Conservation (phyloP, 1,140 invertebrate genomes). For the Aphidius gifuensis region DNA sequence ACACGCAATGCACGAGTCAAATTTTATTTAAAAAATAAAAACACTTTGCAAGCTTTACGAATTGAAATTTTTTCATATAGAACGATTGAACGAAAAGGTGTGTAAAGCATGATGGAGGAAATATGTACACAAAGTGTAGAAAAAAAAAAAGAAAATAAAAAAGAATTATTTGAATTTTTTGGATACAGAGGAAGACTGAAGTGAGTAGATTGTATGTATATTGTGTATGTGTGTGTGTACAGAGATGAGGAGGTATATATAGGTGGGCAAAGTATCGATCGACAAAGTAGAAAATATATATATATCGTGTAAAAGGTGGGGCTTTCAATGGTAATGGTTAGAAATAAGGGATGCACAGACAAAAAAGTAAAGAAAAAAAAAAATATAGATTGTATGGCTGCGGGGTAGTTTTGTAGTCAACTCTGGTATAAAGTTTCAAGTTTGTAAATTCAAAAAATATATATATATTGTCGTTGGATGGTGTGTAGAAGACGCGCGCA, state of each 20-base stretch:
- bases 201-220: too few species aligned
- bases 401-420: too few species aligned
- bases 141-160: constrained; percentile 1
- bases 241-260: constrained; percentile 26
- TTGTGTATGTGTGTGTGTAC: constrained; percentile 6
- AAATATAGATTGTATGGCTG: neutral
- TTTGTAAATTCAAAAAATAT: too few species aligned
- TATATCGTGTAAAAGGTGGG: constrained; percentile 30
- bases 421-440: too few species aligned
- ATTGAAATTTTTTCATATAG: constrained; percentile 1
- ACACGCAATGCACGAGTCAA: neutral
- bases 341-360: constrained; percentile 20
- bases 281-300: constrained; percentile 19
- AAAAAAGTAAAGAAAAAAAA: constrained; percentile 1
- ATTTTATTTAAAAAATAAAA: neutral
- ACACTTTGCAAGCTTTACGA: neutral
- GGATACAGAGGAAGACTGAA: neutral
- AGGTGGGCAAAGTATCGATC: constrained; percentile 49
- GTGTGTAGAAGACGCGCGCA: constrained; percentile 24
- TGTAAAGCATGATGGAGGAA: neutral
- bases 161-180: too few species aligned
- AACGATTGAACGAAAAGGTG: constrained; percentile 4
- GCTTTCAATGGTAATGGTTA: constrained; percentile 2
- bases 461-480: constrained; percentile 2
- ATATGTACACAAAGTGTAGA: neutral